Evolutionary conservation across 2,888 invertebrate species (phyloP).

Genomic region (Pseudococcus longispinus): DNA sequence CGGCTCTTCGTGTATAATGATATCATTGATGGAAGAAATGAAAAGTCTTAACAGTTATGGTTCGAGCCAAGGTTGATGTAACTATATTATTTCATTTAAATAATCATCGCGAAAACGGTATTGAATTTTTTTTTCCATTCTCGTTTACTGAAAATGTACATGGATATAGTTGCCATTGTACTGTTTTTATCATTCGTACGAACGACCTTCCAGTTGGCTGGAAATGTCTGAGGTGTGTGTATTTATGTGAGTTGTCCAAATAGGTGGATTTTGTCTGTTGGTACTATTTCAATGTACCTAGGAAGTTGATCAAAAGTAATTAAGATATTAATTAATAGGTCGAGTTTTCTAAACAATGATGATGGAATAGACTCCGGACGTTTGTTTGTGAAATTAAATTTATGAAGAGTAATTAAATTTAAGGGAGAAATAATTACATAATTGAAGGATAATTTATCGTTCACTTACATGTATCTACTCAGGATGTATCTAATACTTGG

Average conservation of each 20-base stretch:
- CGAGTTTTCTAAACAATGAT: background rate
- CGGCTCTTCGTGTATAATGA: background rate
- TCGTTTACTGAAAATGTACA: background rate
- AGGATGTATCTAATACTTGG: background rate
- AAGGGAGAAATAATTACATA: background rate
- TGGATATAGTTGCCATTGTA: background rate
- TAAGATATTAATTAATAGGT: conserved; percentile 5
- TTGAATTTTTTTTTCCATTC: background rate
- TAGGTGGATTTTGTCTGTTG: background rate
- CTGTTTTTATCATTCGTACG: background rate
- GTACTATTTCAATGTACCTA: background rate
- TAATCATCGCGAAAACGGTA: background rate
- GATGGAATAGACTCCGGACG: background rate
- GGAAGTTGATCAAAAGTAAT: background rate
- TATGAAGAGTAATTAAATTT: background rate
- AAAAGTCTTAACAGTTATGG: conserved; percentile 5
- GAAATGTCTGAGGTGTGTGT: background rate
- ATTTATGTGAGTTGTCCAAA: background rate
- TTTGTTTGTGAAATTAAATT: background rate
- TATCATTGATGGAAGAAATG: conserved; percentile 3
- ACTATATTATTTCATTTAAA: conserved; percentile 15
- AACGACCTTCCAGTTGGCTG: background rate
- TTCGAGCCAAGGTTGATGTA: conserved; percentile 18
- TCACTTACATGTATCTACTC: background rate
- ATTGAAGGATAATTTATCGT: background rate